Conservation (phyloP, 2,888 invertebrate genomes). For the Yponomeuta evonymella region DNA sequence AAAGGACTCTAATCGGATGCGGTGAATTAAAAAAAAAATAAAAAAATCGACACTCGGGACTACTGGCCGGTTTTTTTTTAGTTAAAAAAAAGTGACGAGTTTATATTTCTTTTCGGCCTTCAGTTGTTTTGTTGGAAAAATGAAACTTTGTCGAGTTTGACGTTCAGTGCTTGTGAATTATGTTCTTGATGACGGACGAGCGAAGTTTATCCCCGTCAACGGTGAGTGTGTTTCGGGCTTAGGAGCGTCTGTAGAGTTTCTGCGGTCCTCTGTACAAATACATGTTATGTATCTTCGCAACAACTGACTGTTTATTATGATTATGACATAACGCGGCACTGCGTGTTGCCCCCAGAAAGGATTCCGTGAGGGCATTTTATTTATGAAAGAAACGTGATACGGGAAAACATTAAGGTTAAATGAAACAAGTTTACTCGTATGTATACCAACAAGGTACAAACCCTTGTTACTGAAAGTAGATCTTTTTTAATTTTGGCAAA, state of each 20-base stretch:
- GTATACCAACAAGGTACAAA: not conserved
- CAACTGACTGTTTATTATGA: slow-evolving; percentile 19
- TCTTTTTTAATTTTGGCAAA: too few species aligned
- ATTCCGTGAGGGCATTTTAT: not conserved
- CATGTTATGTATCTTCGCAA: slow-evolving; percentile 2
- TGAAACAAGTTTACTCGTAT: not conserved
- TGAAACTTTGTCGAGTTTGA: not conserved
- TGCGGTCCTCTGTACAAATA: slow-evolving; percentile 2
- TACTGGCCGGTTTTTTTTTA: slow-evolving; percentile 23
- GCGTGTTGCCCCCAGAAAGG: slow-evolving; percentile 10
- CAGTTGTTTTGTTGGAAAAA: not conserved
- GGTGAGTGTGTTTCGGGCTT: slow-evolving; percentile 42
- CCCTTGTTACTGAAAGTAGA: not conserved
- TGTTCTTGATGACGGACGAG: slow-evolving; percentile 52
- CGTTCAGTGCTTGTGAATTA: slow-evolving; percentile 39
- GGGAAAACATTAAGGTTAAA: not conserved
- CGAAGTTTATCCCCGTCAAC: slow-evolving; percentile 49
- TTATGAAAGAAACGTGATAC: not conserved
- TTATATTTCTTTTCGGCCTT: not conserved
- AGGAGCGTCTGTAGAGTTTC: slow-evolving; percentile 16
- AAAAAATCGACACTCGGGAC: slow-evolving; percentile 29
- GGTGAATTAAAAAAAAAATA: slow-evolving; percentile 38
- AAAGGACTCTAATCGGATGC: slow-evolving; percentile 31
- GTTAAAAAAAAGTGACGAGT: not conserved
- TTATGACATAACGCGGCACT: slow-evolving; percentile 19